Conservation (phyloP, 2,113 vertebrate genomes). For the Alectura lathami region DNA sequence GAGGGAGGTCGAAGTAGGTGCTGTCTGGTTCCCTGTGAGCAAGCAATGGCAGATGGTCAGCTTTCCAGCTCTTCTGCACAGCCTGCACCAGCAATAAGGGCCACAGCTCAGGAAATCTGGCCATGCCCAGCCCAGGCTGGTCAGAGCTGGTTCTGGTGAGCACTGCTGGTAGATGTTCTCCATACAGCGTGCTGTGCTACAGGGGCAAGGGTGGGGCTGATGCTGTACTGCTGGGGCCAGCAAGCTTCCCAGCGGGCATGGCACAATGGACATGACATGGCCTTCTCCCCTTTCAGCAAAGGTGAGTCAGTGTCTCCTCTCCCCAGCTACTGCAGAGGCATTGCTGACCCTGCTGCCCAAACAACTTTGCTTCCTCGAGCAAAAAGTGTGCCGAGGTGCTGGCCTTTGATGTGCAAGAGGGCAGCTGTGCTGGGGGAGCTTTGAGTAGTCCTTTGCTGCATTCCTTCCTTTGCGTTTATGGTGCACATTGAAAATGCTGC, state of each 20-base stretch:
- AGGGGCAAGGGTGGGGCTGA: not conserved
- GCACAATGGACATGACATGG: not conserved
- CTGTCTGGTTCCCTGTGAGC: slow-evolving; percentile 91
- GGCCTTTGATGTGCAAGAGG: not conserved
- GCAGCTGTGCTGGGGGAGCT: not conserved
- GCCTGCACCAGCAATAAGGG: not conserved
- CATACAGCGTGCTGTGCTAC: not conserved
- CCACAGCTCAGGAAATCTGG: not conserved
- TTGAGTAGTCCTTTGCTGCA: not conserved
- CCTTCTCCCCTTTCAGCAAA: not conserved
- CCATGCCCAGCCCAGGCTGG: not conserved
- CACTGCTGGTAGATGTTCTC: too few species aligned
- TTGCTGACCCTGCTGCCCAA: not conserved
- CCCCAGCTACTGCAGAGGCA: not conserved
- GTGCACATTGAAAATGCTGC: accelerated
- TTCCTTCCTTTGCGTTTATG: not conserved
- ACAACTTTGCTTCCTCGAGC: not conserved
- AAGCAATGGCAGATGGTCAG: not conserved
- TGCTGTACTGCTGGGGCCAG: not conserved
- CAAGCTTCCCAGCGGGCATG: not conserved
- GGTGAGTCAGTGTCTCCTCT: not conserved
- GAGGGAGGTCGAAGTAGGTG: slow-evolving; percentile 93
- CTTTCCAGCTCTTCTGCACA: not conserved
- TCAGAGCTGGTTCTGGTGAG: not conserved
- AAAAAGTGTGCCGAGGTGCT: not conserved